Evolutionary conservation across 2,113 vertebrate genomes (phyloP).

Genomic region (Rhinolophus ferrumequinum): DNA sequence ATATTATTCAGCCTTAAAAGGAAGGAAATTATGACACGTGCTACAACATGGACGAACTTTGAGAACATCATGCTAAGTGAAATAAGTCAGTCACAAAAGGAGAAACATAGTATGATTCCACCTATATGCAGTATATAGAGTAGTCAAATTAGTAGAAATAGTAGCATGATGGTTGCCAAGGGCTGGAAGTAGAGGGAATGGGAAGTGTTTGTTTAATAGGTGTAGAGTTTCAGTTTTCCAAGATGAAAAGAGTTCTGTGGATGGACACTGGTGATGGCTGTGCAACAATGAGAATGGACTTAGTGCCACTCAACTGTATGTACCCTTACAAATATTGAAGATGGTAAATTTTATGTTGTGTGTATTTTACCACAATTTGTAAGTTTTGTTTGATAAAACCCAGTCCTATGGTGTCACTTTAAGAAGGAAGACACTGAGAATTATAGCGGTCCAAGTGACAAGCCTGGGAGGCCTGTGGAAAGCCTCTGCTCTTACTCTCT

Average conservation of each 20-base stretch:
- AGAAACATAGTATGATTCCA: background rate
- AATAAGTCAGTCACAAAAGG: background rate
- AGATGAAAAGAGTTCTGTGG: background rate
- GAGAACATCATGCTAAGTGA: background rate
- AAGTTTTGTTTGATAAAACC: background rate
- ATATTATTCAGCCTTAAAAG: background rate
- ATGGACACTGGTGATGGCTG: accelerated
- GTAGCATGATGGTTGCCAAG: background rate
- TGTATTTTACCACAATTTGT: background rate
- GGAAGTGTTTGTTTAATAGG: background rate
- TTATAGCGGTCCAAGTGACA: background rate
- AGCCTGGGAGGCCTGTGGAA: background rate
- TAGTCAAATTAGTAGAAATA: background rate
- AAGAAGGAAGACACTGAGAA: background rate
- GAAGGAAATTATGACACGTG: background rate
- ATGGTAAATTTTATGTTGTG: background rate
- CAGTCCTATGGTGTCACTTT: background rate
- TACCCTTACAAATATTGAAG: background rate
- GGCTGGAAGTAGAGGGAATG: background rate
- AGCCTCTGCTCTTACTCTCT: background rate
- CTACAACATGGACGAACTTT: background rate
- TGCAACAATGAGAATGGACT: too few relatives aligned
- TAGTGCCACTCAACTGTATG: background rate
- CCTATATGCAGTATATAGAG: background rate
- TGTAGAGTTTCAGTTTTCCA: background rate